phyloP scores from a whole-genome alignment of 2,113 vertebrate genomes.

The Oryctolagus cuniculus region DNA sequence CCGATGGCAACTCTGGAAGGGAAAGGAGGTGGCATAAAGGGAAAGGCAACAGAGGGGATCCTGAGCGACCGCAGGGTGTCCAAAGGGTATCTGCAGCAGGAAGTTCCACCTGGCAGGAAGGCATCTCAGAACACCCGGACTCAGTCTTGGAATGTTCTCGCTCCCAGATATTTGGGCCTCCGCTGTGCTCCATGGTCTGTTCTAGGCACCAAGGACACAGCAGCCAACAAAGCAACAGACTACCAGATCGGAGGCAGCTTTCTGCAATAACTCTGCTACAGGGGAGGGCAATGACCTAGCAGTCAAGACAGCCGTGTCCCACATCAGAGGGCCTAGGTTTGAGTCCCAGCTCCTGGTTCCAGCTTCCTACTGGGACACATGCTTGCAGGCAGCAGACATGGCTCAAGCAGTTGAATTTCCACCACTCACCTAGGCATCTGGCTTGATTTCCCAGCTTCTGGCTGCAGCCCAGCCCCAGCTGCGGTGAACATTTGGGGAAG shows the following conservation, averaged over 20 bases:
- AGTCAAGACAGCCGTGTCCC: too few species aligned
- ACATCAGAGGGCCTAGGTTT: too few species aligned
- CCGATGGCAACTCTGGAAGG: neutral
- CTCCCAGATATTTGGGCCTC: neutral
- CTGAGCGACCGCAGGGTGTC: neutral
- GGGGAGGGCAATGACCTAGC: too few species aligned
- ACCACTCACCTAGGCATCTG: too few species aligned
- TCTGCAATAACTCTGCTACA: neutral
- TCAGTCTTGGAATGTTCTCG: neutral
- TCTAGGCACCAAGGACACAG: neutral
- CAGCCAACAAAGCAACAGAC: neutral
- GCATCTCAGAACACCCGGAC: neutral
- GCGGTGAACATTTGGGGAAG: too few species aligned
- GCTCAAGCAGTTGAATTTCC: too few species aligned
- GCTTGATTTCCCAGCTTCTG: too few species aligned
- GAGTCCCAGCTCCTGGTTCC: too few species aligned
- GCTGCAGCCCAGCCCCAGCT: too few species aligned
- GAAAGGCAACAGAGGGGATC: neutral
- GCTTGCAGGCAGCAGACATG: too few species aligned
- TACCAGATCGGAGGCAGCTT: neutral
- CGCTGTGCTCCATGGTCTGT: neutral
- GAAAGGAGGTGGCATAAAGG: neutral
- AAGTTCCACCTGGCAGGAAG: neutral
- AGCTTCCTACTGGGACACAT: too few species aligned
- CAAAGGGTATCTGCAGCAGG: neutral